Percentiles rank a stretch among this genome's conserved stretches.
These are phyloP conservation scores for Threskiornis aethiopicus DNA, from an alignment of 2,797 vertebrate species.

Conservation along the genomic window DNA sequence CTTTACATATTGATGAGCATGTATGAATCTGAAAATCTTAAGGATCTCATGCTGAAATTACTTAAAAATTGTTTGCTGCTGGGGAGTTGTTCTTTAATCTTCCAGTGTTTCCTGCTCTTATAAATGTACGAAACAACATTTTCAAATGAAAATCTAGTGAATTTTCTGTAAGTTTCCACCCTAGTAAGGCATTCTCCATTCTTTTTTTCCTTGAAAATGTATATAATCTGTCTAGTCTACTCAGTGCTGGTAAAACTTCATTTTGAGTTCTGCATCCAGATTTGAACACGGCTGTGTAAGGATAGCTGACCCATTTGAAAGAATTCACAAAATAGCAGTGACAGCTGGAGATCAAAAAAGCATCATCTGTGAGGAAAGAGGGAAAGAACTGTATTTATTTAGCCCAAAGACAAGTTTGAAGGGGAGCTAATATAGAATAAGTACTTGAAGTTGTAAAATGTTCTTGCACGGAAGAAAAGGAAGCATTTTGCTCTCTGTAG, in stretches of 20 bases:
- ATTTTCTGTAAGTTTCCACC: not conserved
- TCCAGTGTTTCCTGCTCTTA: not conserved
- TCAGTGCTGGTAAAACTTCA: not conserved
- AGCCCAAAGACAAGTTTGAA: not conserved
- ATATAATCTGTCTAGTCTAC: not conserved
- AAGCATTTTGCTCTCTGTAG: not conserved
- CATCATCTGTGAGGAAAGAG: not conserved
- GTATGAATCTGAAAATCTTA: not conserved
- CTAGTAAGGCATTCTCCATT: not conserved
- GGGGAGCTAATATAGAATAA: not conserved
- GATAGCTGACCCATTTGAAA: not conserved
- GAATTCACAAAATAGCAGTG: not conserved
- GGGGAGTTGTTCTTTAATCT: not conserved
- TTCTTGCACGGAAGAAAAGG: not conserved
- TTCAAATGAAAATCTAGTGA: not conserved
- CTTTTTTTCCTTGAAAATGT: not conserved
- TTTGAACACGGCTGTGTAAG: not conserved
- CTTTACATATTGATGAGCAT: not conserved
- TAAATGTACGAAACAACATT: not conserved
- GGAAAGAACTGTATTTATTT: not conserved
- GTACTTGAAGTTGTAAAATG: not conserved
- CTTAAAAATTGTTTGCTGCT: not conserved
- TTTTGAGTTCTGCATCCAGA: not conserved
- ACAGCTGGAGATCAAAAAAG: not conserved
- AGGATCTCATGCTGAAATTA: not conserved